Conservation (phyloP, 2,888 invertebrate species). For the Rhingia rostrata region DNA sequence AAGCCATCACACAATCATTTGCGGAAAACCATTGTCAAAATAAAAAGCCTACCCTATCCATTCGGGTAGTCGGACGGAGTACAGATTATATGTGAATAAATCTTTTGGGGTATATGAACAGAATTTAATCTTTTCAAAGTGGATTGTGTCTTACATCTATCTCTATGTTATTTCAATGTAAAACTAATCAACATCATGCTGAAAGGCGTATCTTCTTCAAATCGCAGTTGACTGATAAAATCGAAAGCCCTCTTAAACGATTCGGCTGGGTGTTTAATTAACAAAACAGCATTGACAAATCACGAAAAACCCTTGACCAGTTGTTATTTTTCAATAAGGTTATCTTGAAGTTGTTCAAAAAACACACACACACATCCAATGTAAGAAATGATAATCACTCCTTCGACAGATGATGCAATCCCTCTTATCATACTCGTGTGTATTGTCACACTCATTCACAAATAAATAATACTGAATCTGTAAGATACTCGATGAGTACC, state of each 20-base stretch:
- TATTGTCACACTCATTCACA: neutral
- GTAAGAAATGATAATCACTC: constrained; percentile 28
- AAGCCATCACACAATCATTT: neutral
- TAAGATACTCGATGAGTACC: neutral
- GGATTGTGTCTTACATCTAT: neutral
- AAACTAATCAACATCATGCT: too few species aligned
- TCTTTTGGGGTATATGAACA: neutral
- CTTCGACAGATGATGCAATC: constrained; percentile 44
- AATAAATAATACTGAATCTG: neutral
- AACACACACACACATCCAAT: neutral
- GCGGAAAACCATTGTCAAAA: neutral
- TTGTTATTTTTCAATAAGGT: constrained; percentile 28
- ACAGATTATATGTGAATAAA: neutral
- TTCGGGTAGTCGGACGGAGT: neutral
- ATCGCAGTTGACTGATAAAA: neutral
- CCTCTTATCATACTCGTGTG: neutral
- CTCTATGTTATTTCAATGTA: neutral
- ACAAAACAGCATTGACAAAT: neutral
- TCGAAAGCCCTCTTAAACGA: neutral
- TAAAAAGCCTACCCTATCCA: neutral
- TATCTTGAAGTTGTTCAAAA: constrained; percentile 11
- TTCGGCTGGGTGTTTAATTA: neutral
- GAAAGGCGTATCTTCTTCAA: neutral
- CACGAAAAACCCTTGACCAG: constrained; percentile 20
- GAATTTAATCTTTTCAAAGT: neutral